A percentile compares a stretch with the other conserved stretches of the same genome.
These are phyloP conservation scores for Tetramorium simillimum DNA, from an alignment of 1,140 invertebrate genomes.

Conservation along the genomic window DNA sequence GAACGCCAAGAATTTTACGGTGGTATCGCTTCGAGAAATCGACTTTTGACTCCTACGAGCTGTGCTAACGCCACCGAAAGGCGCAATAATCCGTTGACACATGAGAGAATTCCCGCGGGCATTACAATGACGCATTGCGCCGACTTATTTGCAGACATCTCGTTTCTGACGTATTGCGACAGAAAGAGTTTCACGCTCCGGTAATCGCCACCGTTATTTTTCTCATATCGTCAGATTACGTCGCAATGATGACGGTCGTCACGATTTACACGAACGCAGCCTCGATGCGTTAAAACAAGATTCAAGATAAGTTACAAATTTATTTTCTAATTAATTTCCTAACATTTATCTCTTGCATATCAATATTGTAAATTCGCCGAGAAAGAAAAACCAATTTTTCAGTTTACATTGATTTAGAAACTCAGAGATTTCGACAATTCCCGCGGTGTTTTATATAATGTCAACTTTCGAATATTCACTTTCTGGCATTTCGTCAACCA, in stretches of 20 bases:
- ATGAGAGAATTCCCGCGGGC: slow-evolving; percentile 42
- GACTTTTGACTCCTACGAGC: background rate
- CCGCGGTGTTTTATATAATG: background rate
- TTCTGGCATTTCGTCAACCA: background rate
- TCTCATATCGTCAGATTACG: slow-evolving; percentile 12
- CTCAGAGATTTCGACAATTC: slow-evolving; percentile 12
- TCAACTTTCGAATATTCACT: slow-evolving; percentile 1
- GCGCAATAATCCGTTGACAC: slow-evolving; percentile 28
- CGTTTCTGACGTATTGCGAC: slow-evolving; percentile 30
- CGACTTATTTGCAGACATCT: slow-evolving; percentile 19
- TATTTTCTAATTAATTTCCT: background rate
- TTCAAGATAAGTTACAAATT: background rate
- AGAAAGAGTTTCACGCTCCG: slow-evolving; percentile 1
- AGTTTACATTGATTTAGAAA: background rate
- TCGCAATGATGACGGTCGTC: background rate
- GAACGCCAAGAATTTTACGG: background rate
- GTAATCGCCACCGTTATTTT: slow-evolving; percentile 19
- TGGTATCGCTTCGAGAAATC: slow-evolving; percentile 4
- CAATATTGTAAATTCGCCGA: background rate
- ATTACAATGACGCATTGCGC: slow-evolving; percentile 39
- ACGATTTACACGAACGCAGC: background rate
- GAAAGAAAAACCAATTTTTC: background rate
- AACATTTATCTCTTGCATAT: background rate
- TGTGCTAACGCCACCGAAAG: slow-evolving; percentile 2
- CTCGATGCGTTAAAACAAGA: background rate